A percentile compares a stretch with the other conserved stretches of the same genome.
Conservation (phyloP, 2,888 invertebrate species). For the Hirtodrosophila alboralis region DNA sequence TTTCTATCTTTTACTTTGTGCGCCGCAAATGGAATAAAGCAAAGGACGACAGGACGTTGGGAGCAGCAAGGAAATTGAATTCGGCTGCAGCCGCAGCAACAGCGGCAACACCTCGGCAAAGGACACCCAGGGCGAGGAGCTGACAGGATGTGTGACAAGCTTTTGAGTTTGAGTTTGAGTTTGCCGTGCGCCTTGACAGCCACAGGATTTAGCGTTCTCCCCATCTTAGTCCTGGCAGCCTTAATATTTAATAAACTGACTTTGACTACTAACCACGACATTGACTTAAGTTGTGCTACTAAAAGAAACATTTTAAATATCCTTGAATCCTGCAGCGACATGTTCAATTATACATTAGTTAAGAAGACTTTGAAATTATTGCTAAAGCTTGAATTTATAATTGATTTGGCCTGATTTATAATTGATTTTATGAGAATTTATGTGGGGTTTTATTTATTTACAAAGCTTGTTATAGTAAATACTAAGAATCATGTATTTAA, state of each 20-base stretch:
- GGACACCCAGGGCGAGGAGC: neutral
- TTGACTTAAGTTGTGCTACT: conserved; percentile 23
- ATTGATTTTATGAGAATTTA: too few species aligned
- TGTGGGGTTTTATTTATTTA: too few species aligned
- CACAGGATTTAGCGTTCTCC: conserved; percentile 66
- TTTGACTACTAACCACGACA: conserved; percentile 34
- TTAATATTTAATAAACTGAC: conserved; percentile 71
- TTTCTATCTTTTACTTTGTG: conserved; percentile 31
- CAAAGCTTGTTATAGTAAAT: too few species aligned
- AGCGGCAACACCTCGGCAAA: neutral
- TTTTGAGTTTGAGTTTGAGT: conserved; percentile 47
- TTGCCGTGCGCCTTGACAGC: conserved; percentile 59
- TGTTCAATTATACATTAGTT: too few species aligned
- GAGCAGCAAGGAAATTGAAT: conserved; percentile 60
- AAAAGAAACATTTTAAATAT: conserved; percentile 6
- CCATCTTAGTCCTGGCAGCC: conserved; percentile 35
- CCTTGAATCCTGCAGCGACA: too few species aligned
- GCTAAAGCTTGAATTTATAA: too few species aligned
- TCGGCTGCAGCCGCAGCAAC: conserved; percentile 55
- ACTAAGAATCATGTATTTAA: too few species aligned
- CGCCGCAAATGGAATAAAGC: conserved; percentile 45
- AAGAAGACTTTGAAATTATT: too few species aligned
- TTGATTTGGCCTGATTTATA: too few species aligned
- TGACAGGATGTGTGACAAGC: conserved; percentile 69
- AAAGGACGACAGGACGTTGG: conserved; percentile 24